Conservation (phyloP, 1,140 invertebrate genomes). For the Rhyzopertha dominica region DNA sequence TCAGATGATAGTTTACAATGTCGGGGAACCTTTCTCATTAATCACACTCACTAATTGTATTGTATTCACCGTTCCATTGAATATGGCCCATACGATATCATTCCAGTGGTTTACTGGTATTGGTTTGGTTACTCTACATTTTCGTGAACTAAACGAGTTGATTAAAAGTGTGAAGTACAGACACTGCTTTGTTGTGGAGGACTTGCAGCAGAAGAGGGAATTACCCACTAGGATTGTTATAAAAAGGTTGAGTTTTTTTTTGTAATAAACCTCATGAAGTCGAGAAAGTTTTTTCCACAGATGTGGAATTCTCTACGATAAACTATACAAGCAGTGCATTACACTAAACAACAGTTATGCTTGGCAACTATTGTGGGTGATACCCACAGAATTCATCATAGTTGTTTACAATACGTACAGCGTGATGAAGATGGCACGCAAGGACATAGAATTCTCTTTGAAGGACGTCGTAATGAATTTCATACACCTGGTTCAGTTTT, state of each 20-base stretch:
- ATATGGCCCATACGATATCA: too few species aligned
- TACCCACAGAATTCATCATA: not conserved
- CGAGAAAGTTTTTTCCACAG: not conserved
- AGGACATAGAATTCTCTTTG: conserved; percentile 3
- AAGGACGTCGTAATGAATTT: conserved; percentile 1
- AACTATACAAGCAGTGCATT: conserved; percentile 2
- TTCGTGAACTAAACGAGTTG: conserved; percentile 5
- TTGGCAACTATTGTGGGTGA: conserved; percentile 4
- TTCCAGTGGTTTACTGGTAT: too few species aligned
- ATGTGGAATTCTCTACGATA: conserved; percentile 11
- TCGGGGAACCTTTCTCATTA: too few species aligned
- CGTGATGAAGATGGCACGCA: conserved; percentile 1
- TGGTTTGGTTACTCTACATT: too few species aligned
- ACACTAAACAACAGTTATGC: conserved; percentile 6
- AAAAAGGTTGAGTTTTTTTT: too few species aligned
- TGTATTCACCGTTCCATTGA: too few species aligned
- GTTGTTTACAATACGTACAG: conserved; percentile 6
- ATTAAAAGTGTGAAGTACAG: conserved; percentile 6
- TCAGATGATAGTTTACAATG: too few species aligned
- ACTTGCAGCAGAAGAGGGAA: conserved; percentile 2
- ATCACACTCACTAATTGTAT: too few species aligned
- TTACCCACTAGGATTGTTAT: not conserved
- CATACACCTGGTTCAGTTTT: not conserved
- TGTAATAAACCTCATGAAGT: not conserved
- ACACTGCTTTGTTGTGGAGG: conserved; percentile 1